Base-by-base conservation (phyloP, 2,113 vertebrate genomes). In the Psilopogon haemacephalus region DNA sequence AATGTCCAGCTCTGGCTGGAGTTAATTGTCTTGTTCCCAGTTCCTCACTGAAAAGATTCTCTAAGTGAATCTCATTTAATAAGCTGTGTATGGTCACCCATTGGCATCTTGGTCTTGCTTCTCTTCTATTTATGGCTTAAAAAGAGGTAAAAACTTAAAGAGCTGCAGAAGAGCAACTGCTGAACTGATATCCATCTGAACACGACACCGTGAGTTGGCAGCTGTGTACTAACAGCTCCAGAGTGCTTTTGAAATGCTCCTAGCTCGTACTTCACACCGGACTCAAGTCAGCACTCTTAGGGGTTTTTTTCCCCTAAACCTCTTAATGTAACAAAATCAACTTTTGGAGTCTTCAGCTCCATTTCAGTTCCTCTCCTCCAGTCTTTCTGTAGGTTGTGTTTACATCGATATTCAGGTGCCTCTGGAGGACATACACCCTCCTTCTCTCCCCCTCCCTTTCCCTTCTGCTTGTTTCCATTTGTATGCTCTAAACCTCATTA, bases 81-180 rank as follows among this genome's bases (percentile, higher is more conserved):
- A 65, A 65, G 3, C 5, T 62, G 14, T 7, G 16, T 32, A 5
- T 15, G 37, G 1, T 17, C 75, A 18, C 21, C 4, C 12, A 6
- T 6, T 24, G 33, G 7, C 26, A 32, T 67, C 9, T 70, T 44
- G 3, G 5, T 33, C 7, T 18, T 40, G 2, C 6, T 21, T 44
- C 6, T 12, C 4, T 77, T 80, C 67, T 58, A 59, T 59, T 68
- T 42, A n/a, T 20, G 28, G 24, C 30, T 90, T 80, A 33, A 65
- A 26, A 5, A 54, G 33, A 74, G 27, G 32, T 20, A 70, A 65
- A 60, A 42, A 8, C 21, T 69, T 64, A 23, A 21, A 62, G 46
- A 11, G 2, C 4, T 8, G 15, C 12, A 1, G 7, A 40, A 50
- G 21, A 35, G 37, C 2, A 1, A 10, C 10, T 1, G 8, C 27